phyloP scores from a whole-genome alignment of 1,140 invertebrate species.

The Penaeus indicus region DNA sequence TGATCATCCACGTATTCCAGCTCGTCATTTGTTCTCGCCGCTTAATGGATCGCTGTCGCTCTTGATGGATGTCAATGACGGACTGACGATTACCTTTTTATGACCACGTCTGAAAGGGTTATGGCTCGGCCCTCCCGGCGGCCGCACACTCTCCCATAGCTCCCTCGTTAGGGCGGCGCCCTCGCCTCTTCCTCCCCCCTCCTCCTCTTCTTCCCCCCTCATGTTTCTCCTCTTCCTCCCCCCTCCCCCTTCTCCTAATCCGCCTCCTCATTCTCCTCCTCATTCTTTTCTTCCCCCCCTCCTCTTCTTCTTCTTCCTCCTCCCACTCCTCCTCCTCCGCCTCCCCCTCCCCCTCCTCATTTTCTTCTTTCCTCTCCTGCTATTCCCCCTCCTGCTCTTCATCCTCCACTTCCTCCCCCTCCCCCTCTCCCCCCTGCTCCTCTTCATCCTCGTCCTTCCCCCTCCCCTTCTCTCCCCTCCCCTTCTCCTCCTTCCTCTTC shows the following conservation, averaged over 20 bases:
- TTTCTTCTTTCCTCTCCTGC: background rate
- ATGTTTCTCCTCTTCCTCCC: background rate
- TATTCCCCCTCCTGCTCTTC: background rate
- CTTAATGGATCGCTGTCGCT: conserved; percentile 39
- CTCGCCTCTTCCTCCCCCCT: background rate
- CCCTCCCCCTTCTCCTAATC: background rate
- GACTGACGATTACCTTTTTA: conserved; percentile 32
- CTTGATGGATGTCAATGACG: conserved; percentile 38
- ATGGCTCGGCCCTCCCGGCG: too few species aligned
- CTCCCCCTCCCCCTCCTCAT: background rate
- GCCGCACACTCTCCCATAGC: too few species aligned
- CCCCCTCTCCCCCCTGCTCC: too few species aligned
- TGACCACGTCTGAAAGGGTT: background rate
- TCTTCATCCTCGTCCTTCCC: background rate
- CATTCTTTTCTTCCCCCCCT: background rate
- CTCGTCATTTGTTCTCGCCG: conserved; percentile 44
- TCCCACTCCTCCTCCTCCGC: background rate
- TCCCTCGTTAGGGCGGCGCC: background rate
- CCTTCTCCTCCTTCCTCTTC: background rate
- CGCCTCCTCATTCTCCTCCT: background rate
- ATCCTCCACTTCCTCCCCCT: too few species aligned
- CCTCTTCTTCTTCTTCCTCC: background rate
- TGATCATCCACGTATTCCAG: conserved; percentile 36
- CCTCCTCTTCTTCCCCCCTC: background rate
- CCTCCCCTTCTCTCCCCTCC: background rate